Evolutionary conservation across 2,797 vertebrate genomes (phyloP), one percentile per base, ranked within the genome.

Genomic region (Yasuhikotakia modesta): DNA sequence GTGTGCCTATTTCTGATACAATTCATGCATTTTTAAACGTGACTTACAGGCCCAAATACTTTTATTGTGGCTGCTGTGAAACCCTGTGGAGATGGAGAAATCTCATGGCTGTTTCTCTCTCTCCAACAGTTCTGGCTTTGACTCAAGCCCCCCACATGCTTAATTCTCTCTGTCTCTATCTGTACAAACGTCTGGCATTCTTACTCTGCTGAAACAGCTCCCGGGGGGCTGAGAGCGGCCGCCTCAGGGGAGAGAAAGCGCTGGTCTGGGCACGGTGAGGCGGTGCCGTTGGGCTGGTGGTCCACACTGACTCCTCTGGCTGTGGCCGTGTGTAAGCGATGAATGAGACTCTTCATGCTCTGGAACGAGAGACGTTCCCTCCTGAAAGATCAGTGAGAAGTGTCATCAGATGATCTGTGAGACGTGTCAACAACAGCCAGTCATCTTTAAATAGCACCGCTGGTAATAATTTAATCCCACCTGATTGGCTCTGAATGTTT

Each of bases 221-320:
- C 69, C 76, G 64, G 13, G 22, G 65, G 70, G 30, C 52, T 21
- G 17, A 63, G n/a, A 17, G 19, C 60, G 22, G 53, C 60, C 75
- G 52, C 67, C 46, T 71, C 72, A 48, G 48, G 55, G 61, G 39
- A 57, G 74, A 63, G 69, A 50, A 68, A 77, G 63, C 69, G 39
- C 73, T 60, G 50, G 67, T 30, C 68, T 21, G 21, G 73, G 67
- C 57, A 58, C 4, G 45, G 70, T 43, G 70, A 72, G 65, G 83
- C 82, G 84, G 72, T 83, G 83, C 53, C 21, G 55, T 70, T 79
- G 79, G 81, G 79, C 83, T 83, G 32, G 13, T 27, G 64, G 70
- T 71, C 50, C 24, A n/a, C 66, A 60, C 63, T 55, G 78, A 70
- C 76, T 77, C 55, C 71, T 71, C 52, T 76, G 46, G 68, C 58